Evolutionary conservation across 2,113 vertebrate genomes (phyloP), one percentile per base, ranked within the genome.

Genomic region (Eleginops maclovinus): DNA sequence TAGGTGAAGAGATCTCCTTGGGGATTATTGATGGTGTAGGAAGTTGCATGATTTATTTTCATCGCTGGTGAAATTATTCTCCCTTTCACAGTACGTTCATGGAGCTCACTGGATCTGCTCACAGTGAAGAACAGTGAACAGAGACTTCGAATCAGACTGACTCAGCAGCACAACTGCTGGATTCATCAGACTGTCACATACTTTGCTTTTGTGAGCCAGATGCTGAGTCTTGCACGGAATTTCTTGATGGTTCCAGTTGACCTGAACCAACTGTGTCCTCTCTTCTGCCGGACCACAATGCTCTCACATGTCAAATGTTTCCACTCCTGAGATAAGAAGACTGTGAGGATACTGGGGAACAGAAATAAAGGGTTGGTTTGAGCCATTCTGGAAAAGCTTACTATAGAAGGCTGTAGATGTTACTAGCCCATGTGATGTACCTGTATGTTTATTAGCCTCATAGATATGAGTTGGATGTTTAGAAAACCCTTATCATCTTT

Each of bases 311-410:
- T 97, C 83, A 98, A 92, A 67, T 97, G 95, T 79, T 97, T 96
- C 97, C 97, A 98, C 93, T 97, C 96, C 76, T 94, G 95, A 53
- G 96, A 95, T 8, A 96, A 96, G 87, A 98, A 98, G 90, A 94
- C 94, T 75, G 94, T 92, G 85, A 99, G 92, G 91, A 99, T 95
- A 87, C 97, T 99, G 76, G 28, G 54, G 41, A 65, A 47, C 54
- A 82, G 13, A 75, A 65, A 21, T 9, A 0, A 59, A 44, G 24
- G 47, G 12, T 60, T 44, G 1, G 6, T 68, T 3, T 73, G 28
- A 44, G 9, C 24, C 50, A 78, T 28, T 17, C 15, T 53, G 14
- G n/a, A 26, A 15, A 36, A 36, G 31, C 31, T 36, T 36, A 56
- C 22, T 12, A 19, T n/a, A 9, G 15, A 55, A 1, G n/a, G 2